Base-by-base conservation (phyloP, 2,797 vertebrate species). In the Spinus pinus region DNA sequence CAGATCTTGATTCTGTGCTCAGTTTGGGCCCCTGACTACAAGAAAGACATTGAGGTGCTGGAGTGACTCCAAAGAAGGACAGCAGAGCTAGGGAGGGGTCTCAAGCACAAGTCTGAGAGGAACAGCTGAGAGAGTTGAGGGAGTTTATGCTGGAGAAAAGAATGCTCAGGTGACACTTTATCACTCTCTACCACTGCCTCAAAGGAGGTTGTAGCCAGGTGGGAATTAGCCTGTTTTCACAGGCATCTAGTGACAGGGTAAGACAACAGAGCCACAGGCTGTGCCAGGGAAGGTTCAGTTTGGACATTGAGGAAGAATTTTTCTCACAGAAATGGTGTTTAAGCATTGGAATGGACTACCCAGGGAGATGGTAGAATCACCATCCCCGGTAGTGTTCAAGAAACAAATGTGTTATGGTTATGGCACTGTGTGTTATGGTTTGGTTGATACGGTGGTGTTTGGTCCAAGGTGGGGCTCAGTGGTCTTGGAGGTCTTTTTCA, bases 181-280 rank as follows among this genome's bases (percentile, higher is more conserved):
- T 23, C 8, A 14, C 15, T 31, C 24, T 14, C 22, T 54, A 37
- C 4, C 37, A 21, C 11, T 69, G 14, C 4, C 25, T 49, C 31
- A 37, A 54, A 42, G 31, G 22, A 28, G 8, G 6, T 14, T n/a
- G 22, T 16, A 42, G 8, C 16, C 27, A 25, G 3, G 9, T 61
- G 16, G 7, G 4, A 22, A 16, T 49, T 67, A 35, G 1, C 14
- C 23, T 54, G 19, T 49, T 49, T 39, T 49, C 1, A 0, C 9
- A 42, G 27, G 3, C 4, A 23, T 47, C 35, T 35, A 12, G 3
- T 5, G 27, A 13, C 3, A 28, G 11, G 4, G 24, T 24, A 14
- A 66, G 19, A 35, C 2, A 16, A 28, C 9, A 42, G 24, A 71
- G 14, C 5, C 27, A 37, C 41, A 54, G 37, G 12, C 4, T 60